phyloP scores from a whole-genome alignment of 1,140 invertebrate species.

The Pseudomyrmex cubaensis region DNA sequence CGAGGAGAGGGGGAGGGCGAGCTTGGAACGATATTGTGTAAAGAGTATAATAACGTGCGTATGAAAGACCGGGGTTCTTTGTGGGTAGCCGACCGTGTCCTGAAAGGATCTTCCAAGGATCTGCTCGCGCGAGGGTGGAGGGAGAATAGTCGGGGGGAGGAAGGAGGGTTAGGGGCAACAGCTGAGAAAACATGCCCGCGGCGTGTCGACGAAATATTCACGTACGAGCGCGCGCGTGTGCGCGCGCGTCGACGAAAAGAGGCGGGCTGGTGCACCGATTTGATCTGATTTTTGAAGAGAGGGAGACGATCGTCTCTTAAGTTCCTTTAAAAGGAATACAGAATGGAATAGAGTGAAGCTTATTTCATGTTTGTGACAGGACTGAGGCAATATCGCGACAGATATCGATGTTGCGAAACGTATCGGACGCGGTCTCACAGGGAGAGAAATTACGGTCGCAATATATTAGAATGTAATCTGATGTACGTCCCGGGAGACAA shows the following conservation, averaged over 20 bases:
- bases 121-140: slow-evolving; percentile 46
- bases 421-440: background rate
- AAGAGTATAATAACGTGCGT: slow-evolving; percentile 83
- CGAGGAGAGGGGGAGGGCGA: slow-evolving; percentile 50
- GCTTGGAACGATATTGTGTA: slow-evolving; percentile 83
- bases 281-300: slow-evolving; percentile 41
- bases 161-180: slow-evolving; percentile 77
- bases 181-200: slow-evolving; percentile 83
- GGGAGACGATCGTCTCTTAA: slow-evolving; percentile 21
- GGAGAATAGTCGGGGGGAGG: slow-evolving; percentile 35
- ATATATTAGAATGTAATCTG: slow-evolving; percentile 23
- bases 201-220: slow-evolving; percentile 76
- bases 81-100: slow-evolving; percentile 84
- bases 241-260: slow-evolving; percentile 36
- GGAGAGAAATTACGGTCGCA: background rate
- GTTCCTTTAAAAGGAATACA: slow-evolving; percentile 8
- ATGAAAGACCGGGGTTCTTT: slow-evolving; percentile 79
- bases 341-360: background rate
- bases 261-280: slow-evolving; percentile 33
- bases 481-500: background rate
- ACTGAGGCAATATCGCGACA: background rate
- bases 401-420: background rate
- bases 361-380: background rate
- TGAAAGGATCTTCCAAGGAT: slow-evolving; percentile 81
- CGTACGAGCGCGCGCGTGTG: slow-evolving; percentile 41